A percentile compares a stretch with the other conserved stretches of the same genome.
Conservation (phyloP, 2,113 vertebrate genomes). For the Cyanoramphus novaezelandiae region DNA sequence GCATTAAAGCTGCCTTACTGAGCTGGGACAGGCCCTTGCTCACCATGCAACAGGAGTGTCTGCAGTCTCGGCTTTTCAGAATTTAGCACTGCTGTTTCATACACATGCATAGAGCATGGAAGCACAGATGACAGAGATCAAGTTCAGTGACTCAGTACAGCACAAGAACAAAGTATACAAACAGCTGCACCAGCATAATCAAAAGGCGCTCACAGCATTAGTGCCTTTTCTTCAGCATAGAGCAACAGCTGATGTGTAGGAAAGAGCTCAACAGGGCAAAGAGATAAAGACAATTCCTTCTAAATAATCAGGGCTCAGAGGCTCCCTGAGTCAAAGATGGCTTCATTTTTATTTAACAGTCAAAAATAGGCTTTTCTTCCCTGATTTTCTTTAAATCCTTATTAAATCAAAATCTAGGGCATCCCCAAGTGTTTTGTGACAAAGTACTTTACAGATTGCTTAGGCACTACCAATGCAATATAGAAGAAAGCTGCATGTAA, state of each 20-base stretch:
- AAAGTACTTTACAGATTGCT: neutral
- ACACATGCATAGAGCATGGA: accelerated
- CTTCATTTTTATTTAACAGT: neutral
- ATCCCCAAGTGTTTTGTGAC: neutral
- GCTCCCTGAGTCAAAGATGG: neutral
- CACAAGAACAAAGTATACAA: neutral
- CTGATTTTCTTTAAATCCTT: neutral
- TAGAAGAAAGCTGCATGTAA: neutral
- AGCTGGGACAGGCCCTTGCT: accelerated
- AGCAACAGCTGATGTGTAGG: neutral
- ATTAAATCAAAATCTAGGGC: neutral
- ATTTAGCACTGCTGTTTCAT: neutral
- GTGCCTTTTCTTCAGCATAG: neutral
- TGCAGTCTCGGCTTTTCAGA: neutral
- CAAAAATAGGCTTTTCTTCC: neutral
- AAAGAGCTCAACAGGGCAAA: neutral
- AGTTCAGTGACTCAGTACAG: accelerated
- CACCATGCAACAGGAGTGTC: accelerated
- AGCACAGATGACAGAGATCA: neutral
- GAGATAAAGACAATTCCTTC: neutral
- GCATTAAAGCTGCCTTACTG: accelerated
- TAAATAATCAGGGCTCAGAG: neutral
- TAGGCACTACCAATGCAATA: neutral
- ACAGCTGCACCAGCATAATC: neutral
- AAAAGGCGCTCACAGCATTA: neutral